Base-by-base conservation (phyloP, 2,888 invertebrate species). In the Drosophila nr. fundita region DNA sequence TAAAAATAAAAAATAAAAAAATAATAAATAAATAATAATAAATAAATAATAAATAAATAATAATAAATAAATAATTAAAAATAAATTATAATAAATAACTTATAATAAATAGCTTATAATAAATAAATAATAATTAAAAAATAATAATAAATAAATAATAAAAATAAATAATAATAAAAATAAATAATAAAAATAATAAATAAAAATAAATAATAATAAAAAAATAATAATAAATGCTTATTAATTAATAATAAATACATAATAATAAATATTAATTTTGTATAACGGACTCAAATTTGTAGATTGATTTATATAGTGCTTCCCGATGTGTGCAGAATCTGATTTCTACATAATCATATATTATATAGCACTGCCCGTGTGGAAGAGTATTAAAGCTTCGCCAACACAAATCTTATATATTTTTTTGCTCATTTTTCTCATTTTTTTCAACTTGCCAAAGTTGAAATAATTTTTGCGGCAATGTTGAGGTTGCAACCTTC, bases 401-500 rank as follows among this genome's bases (percentile, higher is more conserved):
- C n/a, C 36, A 36, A n/a, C 10, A 11, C 6, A 54, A 24, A 27
- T 18, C 10, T 36, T 54, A 7, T 18, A 24, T 24, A 24, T 18
- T 30, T 10, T 36, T 10, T 24, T n/a, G 0, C 10, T 36, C 18
- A 0, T 7, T 55, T 55, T 34, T 3, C 11, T 32, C 8, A 53
- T 34, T 53, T 53, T 48, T 59, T 59, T 32, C 11, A 21, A 32
- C 32, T 34, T 53, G 34, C 24, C 53, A 36, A 45, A 58, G 32
- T 52, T 38, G 11, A 68, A 67, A 64, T 68, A 36, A 67, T 68
- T 67, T 68, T 68, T 67, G 70, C 70, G 38, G 38, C 57, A 69
- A 38, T 55, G 70, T 38, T 38, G 40, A n/a, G 45, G 68, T 67
- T 67, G 67, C 34, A 66, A 66, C 58, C 49, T 59, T 49, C n/a